Percentiles rank a stretch among this genome's conserved stretches.
phyloP scores from a whole-genome alignment of 2,113 vertebrate genomes.

The Passer montanus region DNA sequence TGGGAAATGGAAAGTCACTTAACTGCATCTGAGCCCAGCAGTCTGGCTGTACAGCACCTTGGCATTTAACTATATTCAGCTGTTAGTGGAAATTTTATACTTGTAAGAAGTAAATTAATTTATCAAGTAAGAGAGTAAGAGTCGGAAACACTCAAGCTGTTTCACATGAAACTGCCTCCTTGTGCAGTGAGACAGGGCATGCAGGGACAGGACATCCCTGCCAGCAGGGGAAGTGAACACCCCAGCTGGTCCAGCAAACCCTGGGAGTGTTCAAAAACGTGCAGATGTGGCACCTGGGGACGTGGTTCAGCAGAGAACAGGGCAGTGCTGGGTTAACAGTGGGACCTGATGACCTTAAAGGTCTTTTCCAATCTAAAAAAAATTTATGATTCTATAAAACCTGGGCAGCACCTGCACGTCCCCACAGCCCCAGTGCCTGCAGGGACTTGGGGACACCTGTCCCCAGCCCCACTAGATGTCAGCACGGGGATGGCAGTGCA shows the following conservation, averaged over 20 bases:
- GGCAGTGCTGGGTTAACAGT: neutral
- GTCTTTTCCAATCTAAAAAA: neutral
- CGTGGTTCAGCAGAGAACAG: neutral
- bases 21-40: neutral
- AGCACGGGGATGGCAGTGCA: neutral
- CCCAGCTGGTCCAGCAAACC: neutral
- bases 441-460: neutral
- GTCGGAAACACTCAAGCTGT: neutral
- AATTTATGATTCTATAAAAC: neutral
- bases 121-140: neutral
- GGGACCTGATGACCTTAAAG: neutral
- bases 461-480: slow-evolving; percentile 27
- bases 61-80: neutral
- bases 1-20: neutral
- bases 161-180: neutral
- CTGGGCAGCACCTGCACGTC: neutral
- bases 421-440: neutral
- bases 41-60: neutral
- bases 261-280: neutral
- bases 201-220: neutral
- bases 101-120: neutral
- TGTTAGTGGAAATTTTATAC: neutral
- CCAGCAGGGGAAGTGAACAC: neutral
- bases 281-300: neutral
- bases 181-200: rapidly evolving